Conservation (phyloP, 2,888 invertebrate genomes). For the Caenorhabditis macrosperma region DNA sequence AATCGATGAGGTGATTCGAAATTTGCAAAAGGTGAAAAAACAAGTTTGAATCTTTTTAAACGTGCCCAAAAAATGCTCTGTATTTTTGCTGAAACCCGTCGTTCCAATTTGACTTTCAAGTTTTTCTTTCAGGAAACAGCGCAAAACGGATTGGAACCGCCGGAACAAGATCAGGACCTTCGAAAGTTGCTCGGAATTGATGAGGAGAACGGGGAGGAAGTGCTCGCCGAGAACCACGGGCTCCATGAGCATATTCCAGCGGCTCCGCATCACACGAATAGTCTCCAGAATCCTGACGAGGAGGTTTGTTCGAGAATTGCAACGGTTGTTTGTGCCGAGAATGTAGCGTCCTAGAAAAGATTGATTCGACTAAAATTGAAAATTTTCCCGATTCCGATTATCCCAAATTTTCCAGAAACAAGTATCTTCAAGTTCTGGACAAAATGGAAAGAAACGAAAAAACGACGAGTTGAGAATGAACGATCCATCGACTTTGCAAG, state of each 20-base stretch:
- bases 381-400: no score
- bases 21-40: constrained; percentile 33
- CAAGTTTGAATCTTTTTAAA: neutral
- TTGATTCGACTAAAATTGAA: no score
- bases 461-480: neutral
- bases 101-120: constrained; percentile 1
- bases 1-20: constrained; percentile 53
- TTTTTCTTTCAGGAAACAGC: constrained; percentile 34
- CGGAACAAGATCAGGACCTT: constrained; percentile 17
- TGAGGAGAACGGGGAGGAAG: constrained; percentile 8
- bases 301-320: no score
- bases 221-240: neutral
- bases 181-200: constrained; percentile 37
- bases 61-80: no score
- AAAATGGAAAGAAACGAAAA: constrained; percentile 1
- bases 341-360: no score
- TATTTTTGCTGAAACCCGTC: neutral
- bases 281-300: no score
- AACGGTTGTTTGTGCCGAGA: no score
- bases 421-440: constrained; percentile 5
- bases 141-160: neutral
- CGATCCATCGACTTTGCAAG: neutral
- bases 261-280: no score
- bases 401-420: constrained; percentile 24
- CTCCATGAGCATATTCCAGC: no score